phyloP scores from a whole-genome alignment of 2,113 vertebrate genomes.

The Aramus guarauna region DNA sequence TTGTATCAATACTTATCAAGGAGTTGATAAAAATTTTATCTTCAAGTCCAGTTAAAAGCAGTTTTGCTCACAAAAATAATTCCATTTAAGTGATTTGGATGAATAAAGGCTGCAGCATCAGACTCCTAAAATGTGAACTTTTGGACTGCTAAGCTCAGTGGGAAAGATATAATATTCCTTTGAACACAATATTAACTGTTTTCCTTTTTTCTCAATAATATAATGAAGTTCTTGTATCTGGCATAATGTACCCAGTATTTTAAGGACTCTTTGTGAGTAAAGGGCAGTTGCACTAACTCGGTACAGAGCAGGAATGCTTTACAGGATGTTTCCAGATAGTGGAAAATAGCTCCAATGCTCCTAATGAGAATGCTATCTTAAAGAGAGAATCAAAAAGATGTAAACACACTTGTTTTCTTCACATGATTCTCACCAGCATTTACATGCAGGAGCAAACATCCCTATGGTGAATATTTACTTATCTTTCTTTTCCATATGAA shows the following conservation, averaged over 20 bases:
- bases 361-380: neutral
- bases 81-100: neutral
- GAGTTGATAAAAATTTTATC: neutral
- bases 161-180: neutral
- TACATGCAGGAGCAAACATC: neutral
- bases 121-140: neutral
- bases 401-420: neutral
- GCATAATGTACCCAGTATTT: conserved; percentile 27
- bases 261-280: neutral
- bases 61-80: neutral
- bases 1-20: neutral
- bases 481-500: conserved; percentile 24
- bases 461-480: neutral
- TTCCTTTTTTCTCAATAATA: conserved; percentile 12
- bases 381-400: neutral
- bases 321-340: neutral
- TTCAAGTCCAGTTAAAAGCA: neutral
- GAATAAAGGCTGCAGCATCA: neutral
- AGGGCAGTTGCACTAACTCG: neutral
- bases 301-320: neutral
- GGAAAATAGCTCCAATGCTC: neutral
- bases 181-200: conserved; percentile 42
- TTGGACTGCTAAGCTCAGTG: neutral
- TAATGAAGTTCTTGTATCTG: conserved; percentile 45
- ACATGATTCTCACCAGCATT: neutral